phyloP scores from a whole-genome alignment of 1,140 invertebrate genomes.

The Brachionus asplanchnoidis region DNA sequence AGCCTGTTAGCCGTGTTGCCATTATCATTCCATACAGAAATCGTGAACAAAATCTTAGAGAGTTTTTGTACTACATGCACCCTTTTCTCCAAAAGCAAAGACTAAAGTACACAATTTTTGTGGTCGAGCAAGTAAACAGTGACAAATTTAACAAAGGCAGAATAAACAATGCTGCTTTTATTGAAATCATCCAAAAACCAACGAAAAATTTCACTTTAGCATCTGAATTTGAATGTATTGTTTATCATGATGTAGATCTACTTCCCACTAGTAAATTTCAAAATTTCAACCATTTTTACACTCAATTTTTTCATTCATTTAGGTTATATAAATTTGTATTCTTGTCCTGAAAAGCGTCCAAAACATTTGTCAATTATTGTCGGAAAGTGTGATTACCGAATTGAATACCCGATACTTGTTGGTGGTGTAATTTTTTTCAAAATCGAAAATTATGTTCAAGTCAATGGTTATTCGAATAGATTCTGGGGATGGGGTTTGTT shows the following conservation, averaged over 20 bases:
- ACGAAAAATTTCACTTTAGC: constrained; percentile 48
- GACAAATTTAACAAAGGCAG: constrained; percentile 83
- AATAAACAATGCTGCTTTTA: constrained; percentile 73
- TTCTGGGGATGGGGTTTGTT: constrained; percentile 6
- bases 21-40: constrained; percentile 82
- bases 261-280: constrained; percentile 74
- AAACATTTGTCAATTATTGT: constrained; percentile 5
- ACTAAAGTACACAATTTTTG: too few species aligned
- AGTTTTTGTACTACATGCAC: constrained; percentile 80
- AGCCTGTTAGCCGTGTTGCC: constrained; percentile 61
- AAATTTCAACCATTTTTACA: too few species aligned
- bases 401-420: neutral
- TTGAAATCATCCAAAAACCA: constrained; percentile 62
- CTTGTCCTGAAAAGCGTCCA: neutral
- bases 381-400: neutral
- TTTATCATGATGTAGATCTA: too few species aligned
- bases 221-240: constrained; percentile 69
- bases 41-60: constrained; percentile 68
- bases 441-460: neutral
- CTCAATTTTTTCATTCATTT: neutral
- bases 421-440: neutral
- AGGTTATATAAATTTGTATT: neutral
- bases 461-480: neutral
- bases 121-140: constrained; percentile 72
- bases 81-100: constrained; percentile 77